Evolutionary conservation across 2,113 vertebrate genomes (phyloP), one percentile per base, ranked within the genome.

Genomic region (Dermatemys mawii): DNA sequence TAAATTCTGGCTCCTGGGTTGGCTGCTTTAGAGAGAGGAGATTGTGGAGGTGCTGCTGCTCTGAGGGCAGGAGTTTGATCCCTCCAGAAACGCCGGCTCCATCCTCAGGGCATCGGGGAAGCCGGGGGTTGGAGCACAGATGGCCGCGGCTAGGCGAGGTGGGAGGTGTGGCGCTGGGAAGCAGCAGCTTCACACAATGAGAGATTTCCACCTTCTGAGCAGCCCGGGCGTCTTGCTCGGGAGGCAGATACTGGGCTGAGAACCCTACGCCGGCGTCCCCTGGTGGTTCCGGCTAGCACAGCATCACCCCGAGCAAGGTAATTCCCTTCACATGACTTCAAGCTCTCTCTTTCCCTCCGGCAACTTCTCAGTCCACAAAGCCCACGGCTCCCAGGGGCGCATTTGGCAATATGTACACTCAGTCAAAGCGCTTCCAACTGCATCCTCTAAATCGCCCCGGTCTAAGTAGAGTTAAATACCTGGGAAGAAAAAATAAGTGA

Each of bases 191-290:
- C 94, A 60, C 89, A 11, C 89, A 27, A 54, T 35, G 83, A 73
- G 83, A 91, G 85, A 91, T 90, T 86, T 85, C 93, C 95, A 89
- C 93, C 97, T 96, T 97, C 96, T 95, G 92, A 95, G 55, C 90
- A 93, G 73, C 93, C 97, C 93, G 86, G 79, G 95, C 95, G 93
- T 91, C 55, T 94, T 48, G 90, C 92, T 12, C 55, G 13, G 92
- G 80, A 26, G 87, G 79, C 2, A 70, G 63, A 73, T 26, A 49
- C 84, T 5, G 70, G 91, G 91, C 63, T 3, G 85, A 93, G 81
- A 51, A 75, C 91, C 92, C 88, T 41, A 8, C 90, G 81, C 93
- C 91, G 93, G 97, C 98, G 97, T 97, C 97, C 97, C 90, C 98
- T 98, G 96, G 80, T 87, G 97, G 85, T 54, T 17, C 48, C 55